Conservation (phyloP, 1,140 invertebrate genomes). For the Leptopilina clavipes region DNA sequence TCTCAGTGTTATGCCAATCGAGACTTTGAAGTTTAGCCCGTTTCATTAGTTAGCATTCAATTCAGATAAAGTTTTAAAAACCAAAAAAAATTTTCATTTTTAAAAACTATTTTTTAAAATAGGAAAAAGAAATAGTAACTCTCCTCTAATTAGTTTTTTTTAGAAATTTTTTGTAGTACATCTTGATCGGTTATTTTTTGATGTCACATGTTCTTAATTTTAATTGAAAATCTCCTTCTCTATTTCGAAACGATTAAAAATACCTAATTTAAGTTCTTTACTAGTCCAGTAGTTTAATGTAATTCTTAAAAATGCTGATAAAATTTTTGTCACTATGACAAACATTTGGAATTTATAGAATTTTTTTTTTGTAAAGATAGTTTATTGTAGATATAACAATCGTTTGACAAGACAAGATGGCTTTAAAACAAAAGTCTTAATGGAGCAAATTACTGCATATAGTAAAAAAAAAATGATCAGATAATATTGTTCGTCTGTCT, state of each 20-base stretch:
- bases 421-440: not conserved
- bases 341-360: not conserved
- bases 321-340: constrained; percentile 4
- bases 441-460: not conserved
- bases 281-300: constrained; percentile 3
- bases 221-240: not conserved
- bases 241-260: not conserved
- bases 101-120: too few relatives aligned
- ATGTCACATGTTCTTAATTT: too few relatives aligned
- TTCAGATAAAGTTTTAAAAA: too few relatives aligned
- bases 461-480: not conserved
- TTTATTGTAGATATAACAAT: not conserved
- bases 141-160: too few relatives aligned
- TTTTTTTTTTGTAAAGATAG: not conserved
- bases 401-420: constrained; percentile 27
- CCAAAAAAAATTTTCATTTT: too few relatives aligned
- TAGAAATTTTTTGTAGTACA: too few relatives aligned
- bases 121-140: too few relatives aligned
- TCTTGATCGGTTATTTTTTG: too few relatives aligned
- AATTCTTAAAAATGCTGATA: not conserved
- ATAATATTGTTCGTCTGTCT: not conserved
- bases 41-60: too few relatives aligned
- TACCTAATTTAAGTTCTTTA: not conserved
- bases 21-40: too few relatives aligned
- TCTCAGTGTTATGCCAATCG: too few relatives aligned